Percentiles rank a stretch among this genome's conserved stretches.
Conservation (phyloP, 2,797 vertebrate species). For the Erpetoichthys calabaricus region DNA sequence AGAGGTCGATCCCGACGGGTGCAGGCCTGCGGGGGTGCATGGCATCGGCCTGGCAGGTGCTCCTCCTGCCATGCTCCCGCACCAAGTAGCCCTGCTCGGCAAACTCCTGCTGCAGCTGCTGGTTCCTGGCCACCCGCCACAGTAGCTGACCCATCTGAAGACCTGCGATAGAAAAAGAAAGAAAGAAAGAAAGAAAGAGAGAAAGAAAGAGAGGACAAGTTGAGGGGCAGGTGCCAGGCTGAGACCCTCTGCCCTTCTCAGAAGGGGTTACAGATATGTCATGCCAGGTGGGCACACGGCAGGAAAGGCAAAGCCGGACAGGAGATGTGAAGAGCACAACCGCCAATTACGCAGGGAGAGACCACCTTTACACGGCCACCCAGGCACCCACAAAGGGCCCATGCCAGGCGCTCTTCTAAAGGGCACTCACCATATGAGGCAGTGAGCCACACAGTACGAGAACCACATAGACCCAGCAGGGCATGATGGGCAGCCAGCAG, state of each 20-base stretch:
- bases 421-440: too few species aligned
- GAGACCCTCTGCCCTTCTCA: neutral
- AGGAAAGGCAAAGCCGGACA: too few species aligned
- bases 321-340: too few species aligned
- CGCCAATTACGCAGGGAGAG: too few species aligned
- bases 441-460: too few species aligned
- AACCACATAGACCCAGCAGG: too few species aligned
- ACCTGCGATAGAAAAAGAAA: conserved; percentile 36
- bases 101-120: conserved; percentile 81
- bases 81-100: conserved; percentile 58
- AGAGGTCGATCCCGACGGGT: conserved; percentile 61
- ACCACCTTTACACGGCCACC: too few species aligned
- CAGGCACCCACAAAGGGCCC: too few species aligned
- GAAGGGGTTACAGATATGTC: neutral
- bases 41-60: conserved; percentile 14
- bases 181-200: neutral
- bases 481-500: too few species aligned
- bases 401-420: too few species aligned
- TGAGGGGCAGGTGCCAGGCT: too few species aligned
- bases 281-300: too few species aligned
- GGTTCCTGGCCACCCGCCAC: conserved; percentile 93
- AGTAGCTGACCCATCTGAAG: conserved; percentile 94
- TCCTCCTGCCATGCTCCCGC: conserved; percentile 47
- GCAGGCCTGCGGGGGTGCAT: neutral
- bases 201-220: neutral